Conservation (phyloP, 2,888 invertebrate species). For the Theristus sp. region DNA sequence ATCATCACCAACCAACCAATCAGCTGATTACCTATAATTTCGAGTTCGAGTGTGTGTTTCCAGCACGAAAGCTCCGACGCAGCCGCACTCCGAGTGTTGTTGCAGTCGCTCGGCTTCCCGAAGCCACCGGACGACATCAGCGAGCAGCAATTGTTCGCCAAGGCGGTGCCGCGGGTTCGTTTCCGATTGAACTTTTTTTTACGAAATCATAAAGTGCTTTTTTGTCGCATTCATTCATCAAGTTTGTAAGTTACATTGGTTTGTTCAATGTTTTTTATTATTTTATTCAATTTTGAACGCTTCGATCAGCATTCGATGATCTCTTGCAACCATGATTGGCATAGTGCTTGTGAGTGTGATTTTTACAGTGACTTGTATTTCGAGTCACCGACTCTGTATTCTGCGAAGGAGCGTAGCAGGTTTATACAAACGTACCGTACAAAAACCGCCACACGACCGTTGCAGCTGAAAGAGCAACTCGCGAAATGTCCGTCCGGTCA, state of each 20-base stretch:
- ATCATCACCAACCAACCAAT: too few species aligned
- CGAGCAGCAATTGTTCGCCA: conserved; percentile 53
- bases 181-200: not conserved
- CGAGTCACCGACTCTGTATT: not conserved
- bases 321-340: too few species aligned
- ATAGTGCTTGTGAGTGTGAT: too few species aligned
- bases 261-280: not conserved
- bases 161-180: conserved; percentile 51
- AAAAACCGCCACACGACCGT: too few species aligned
- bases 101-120: conserved; percentile 58
- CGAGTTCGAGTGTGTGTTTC: conserved; percentile 10
- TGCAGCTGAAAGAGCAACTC: too few species aligned
- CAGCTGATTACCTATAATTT: too few species aligned
- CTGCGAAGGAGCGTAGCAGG: conserved; percentile 22
- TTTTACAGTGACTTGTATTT: too few species aligned
- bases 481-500: too few species aligned
- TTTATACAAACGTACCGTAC: conserved; percentile 17
- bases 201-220: too few species aligned
- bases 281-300: not conserved
- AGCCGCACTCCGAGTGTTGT: conserved; percentile 52
- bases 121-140: conserved; percentile 71
- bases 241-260: too few species aligned
- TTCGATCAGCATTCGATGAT: not conserved
- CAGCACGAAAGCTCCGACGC: conserved; percentile 69
- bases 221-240: too few species aligned